These are phyloP conservation scores for Homarus americanus DNA, from an alignment of 1,140 invertebrate genomes.

Conservation along the genomic window DNA sequence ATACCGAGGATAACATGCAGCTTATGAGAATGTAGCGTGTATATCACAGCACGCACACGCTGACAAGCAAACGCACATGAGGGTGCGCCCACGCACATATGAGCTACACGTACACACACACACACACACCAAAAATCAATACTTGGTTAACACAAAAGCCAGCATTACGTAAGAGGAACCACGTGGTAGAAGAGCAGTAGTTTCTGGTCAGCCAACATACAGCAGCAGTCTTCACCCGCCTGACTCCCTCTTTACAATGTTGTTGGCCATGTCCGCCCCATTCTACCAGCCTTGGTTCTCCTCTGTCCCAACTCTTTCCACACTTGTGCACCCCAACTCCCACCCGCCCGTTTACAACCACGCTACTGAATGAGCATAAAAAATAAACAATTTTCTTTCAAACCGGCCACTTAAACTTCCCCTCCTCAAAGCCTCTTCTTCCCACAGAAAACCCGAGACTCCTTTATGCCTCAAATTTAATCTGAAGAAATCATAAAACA, in stretches of 20 bases:
- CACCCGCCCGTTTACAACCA: background rate
- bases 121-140: background rate
- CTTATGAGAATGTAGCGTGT: background rate
- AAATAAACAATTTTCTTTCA: slow-evolving; percentile 4
- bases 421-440: background rate
- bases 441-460: background rate
- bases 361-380: background rate
- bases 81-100: background rate
- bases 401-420: background rate
- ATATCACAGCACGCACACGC: background rate
- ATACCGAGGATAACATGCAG: background rate
- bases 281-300: background rate
- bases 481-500: background rate
- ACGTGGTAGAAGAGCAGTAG: background rate
- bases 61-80: background rate
- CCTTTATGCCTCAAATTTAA: too few species aligned
- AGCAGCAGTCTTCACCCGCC: background rate
- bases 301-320: background rate
- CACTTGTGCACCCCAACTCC: background rate
- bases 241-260: background rate
- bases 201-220: background rate
- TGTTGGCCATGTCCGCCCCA: background rate
- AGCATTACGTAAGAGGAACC: background rate
- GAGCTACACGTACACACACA: background rate
- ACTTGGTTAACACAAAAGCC: background rate